Evolutionary conservation across 1,140 invertebrate genomes (phyloP).

Genomic region (Cataglyphis hispanica): DNA sequence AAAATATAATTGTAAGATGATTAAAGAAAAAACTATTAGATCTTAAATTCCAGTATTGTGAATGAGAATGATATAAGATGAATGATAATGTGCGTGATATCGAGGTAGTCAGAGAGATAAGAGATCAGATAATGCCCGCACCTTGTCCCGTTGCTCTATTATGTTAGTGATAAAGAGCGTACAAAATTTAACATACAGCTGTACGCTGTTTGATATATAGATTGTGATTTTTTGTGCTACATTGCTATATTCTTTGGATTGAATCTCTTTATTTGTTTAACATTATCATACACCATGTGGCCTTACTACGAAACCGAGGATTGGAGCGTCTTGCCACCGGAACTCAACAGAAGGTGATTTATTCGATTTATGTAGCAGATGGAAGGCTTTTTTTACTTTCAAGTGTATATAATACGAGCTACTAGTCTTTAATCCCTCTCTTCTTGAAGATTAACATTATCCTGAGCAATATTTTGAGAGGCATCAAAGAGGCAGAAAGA

Average conservation of each 20-base stretch:
- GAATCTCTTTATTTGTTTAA: conserved; percentile 38
- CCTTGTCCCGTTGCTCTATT: conserved; percentile 72
- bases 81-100: conserved; percentile 69
- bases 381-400: neutral
- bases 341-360: conserved; percentile 92
- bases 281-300: conserved; percentile 86
- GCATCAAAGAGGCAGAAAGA: neutral
- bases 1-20: neutral
- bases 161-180: conserved; percentile 79
- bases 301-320: conserved; percentile 91
- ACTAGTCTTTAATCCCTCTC: neutral
- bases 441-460: neutral
- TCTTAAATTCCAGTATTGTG: conserved; percentile 12
- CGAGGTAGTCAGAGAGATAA: conserved; percentile 78
- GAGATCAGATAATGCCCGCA: conserved; percentile 80
- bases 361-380: conserved; percentile 9
- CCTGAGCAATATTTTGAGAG: neutral
- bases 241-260: conserved; percentile 9
- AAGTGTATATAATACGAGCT: neutral
- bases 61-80: conserved; percentile 2
- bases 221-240: conserved; percentile 62
- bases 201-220: conserved; percentile 55
- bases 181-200: conserved; percentile 57
- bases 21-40: conserved; percentile 2
- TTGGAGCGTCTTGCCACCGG: conserved; percentile 93